A percentile compares a stretch with the other conserved stretches of the same genome.
phyloP scores from a whole-genome alignment of 2,113 vertebrate species.

The Podilymbus podiceps region DNA sequence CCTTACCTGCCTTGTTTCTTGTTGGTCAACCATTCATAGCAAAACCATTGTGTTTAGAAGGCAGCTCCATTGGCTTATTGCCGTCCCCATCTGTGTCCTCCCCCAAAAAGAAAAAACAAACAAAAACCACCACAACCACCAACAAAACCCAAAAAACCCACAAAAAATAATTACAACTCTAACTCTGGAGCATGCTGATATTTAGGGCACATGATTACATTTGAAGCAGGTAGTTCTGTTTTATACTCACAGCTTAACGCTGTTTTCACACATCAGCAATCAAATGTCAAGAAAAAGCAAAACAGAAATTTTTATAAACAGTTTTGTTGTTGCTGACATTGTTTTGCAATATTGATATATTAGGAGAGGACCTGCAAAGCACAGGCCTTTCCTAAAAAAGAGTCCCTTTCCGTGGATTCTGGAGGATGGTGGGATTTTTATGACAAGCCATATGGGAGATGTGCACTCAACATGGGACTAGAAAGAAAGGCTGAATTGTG shows the following conservation, averaged over 20 bases:
- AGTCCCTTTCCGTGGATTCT: background rate
- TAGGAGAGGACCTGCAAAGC: background rate
- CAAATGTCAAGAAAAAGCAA: background rate
- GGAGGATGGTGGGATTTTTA: background rate
- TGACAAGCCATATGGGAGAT: rapidly evolving
- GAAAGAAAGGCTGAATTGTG: background rate
- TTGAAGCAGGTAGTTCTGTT: background rate
- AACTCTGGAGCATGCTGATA: background rate
- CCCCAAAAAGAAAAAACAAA: background rate
- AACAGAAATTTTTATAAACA: background rate
- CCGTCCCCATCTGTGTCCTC: too few species aligned
- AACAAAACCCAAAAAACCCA: background rate
- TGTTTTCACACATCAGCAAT: background rate
- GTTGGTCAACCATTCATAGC: background rate
- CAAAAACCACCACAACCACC: too few species aligned
- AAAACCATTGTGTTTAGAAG: background rate
- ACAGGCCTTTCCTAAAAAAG: background rate
- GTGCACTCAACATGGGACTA: rapidly evolving
- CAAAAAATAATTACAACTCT: background rate
- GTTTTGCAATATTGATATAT: background rate
- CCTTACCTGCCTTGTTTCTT: background rate
- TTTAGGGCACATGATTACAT: background rate
- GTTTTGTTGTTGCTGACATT: background rate
- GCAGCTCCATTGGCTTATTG: background rate
- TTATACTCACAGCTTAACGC: background rate